These are phyloP conservation scores for Pogonocherus hispidulus DNA, from an alignment of 2,888 invertebrate genomes.

Conservation along the genomic window DNA sequence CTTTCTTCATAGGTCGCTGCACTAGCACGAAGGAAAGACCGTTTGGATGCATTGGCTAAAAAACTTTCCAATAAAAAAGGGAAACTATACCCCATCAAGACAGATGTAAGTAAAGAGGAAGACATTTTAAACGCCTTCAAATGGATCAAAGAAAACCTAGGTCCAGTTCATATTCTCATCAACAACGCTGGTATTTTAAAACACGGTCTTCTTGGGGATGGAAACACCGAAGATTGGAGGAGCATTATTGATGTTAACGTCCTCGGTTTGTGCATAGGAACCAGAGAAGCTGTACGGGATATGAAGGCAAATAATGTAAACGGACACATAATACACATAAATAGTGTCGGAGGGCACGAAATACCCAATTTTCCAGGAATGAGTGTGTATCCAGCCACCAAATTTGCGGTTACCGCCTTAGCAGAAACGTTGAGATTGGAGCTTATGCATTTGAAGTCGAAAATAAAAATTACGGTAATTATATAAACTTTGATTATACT, in stretches of 20 bases:
- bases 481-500: not conserved
- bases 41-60: slow-evolving; percentile 43
- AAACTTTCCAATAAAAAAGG: slow-evolving; percentile 49
- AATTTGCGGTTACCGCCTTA: slow-evolving; percentile 42
- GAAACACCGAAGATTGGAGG: slow-evolving; percentile 3
- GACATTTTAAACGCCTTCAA: slow-evolving; percentile 51
- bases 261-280: slow-evolving; percentile 9
- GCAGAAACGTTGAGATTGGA: slow-evolving; percentile 45
- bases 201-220: not conserved
- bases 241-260: slow-evolving; percentile 1
- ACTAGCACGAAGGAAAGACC: slow-evolving; percentile 32
- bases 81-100: slow-evolving; percentile 59
- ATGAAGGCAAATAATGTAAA: slow-evolving; percentile 49
- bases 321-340: slow-evolving; percentile 47
- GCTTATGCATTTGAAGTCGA: slow-evolving; percentile 31
- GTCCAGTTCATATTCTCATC: not conserved
- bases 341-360: slow-evolving; percentile 7
- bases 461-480: slow-evolving; percentile 44
- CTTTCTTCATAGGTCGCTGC: slow-evolving; percentile 37
- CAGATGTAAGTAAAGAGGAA: slow-evolving; percentile 62
- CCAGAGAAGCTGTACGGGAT: slow-evolving; percentile 12
- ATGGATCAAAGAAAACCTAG: not conserved
- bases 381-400: slow-evolving; percentile 40
- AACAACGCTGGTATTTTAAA: not conserved
- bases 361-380: slow-evolving; percentile 46